A percentile compares a stretch with the other conserved stretches of the same genome.
Conservation (phyloP, 1,140 invertebrate genomes). For the Pomacea maculata region DNA sequence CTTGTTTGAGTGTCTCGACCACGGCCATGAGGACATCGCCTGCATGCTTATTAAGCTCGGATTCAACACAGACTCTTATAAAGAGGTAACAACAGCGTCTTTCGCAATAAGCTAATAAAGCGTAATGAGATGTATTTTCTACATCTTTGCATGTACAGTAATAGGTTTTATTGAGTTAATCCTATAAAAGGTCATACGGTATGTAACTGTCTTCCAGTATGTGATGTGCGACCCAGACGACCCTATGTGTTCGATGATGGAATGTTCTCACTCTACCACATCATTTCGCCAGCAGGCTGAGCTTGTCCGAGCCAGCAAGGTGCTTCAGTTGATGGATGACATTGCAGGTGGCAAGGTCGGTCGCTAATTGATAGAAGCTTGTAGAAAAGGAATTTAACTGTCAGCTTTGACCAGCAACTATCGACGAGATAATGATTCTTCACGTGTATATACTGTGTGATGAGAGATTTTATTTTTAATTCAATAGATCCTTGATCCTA, state of each 20-base stretch:
- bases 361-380: too few relatives aligned
- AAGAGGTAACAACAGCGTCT: constrained; percentile 42
- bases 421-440: too few relatives aligned
- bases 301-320: constrained; percentile 28
- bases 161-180: neutral
- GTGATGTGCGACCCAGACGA: constrained; percentile 51
- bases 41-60: constrained; percentile 50
- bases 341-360: constrained; percentile 21
- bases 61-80: constrained; percentile 53
- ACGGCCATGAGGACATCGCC: constrained; percentile 49
- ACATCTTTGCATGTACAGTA: neutral
- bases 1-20: constrained; percentile 57
- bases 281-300: constrained; percentile 50
- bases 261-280: constrained; percentile 50
- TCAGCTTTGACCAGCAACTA: too few relatives aligned
- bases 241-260: constrained; percentile 61
- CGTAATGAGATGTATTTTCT: neutral
- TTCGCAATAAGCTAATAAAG: neutral
- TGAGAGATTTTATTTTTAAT: neutral
- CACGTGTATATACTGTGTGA: neutral
- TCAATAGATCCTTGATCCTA: neutral
- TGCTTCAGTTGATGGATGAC: constrained; percentile 26
- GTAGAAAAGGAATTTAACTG: too few relatives aligned
- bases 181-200: neutral
- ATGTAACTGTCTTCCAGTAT: constrained; percentile 41